Percentiles rank a stretch among this genome's conserved stretches.
phyloP scores from a whole-genome alignment of 2,113 vertebrate species.

The Sebastes fasciatus region DNA sequence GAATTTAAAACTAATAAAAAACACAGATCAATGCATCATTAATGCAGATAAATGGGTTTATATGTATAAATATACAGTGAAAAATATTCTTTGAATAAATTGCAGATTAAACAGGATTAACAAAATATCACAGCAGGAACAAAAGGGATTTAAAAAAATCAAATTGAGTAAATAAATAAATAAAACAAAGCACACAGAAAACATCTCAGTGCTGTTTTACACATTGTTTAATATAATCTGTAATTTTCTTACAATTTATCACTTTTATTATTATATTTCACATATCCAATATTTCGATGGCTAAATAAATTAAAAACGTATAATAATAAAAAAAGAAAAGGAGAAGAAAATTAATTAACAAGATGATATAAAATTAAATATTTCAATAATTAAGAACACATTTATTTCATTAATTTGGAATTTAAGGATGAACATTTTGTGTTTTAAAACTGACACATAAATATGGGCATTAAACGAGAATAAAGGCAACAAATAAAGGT shows the following conservation, averaged over 20 bases:
- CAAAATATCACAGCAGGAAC: background rate
- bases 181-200: background rate
- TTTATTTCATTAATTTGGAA: background rate
- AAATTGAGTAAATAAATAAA: background rate
- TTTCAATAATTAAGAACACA: background rate
- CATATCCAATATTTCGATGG: background rate
- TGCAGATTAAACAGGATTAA: constrained; percentile 22
- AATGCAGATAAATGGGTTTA: background rate
- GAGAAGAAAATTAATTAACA: background rate
- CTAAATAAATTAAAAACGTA: background rate
- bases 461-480: background rate
- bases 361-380: background rate
- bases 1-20: background rate
- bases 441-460: background rate
- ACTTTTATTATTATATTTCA: background rate
- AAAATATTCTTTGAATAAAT: background rate
- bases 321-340: background rate
- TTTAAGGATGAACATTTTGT: background rate
- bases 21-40: background rate
- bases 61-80: background rate
- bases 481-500: background rate
- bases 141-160: no score
- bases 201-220: background rate
- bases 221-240: background rate
- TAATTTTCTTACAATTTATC: background rate